Evolutionary conservation across 2,888 invertebrate genomes (phyloP), one percentile per base, ranked within the genome.

Genomic region (Cataglyphis livida): DNA sequence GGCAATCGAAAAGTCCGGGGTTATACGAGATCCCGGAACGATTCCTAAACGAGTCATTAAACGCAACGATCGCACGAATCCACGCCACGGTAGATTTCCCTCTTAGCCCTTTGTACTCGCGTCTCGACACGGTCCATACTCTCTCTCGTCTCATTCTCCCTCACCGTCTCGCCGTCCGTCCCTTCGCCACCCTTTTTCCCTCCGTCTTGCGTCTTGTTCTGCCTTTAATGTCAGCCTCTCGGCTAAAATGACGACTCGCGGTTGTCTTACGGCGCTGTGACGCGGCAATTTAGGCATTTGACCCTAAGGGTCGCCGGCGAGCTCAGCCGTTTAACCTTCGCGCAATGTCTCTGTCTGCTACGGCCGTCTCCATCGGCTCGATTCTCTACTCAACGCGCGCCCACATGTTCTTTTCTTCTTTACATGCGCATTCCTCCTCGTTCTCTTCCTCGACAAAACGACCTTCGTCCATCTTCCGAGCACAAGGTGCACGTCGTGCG

Each of bases 221-320:
- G 82, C 25, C 82, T 90, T 91, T 90, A 91, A 91, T 92, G 88
- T 89, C 83, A 61, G 89, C 70, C 59, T 70, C 90, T 91, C 90
- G 90, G 87, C 91, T 92, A 92, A 90, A 92, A 89, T 89, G 89
- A 89, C 89, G 89, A 84, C 86, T 90, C 87, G 84, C 87, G 89
- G 89, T 84, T 86, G 89, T 89, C 90, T 92, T 92, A 89, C 90
- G 91, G 89, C 86, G 76, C 89, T 93, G 92, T 94, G 93, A 93
- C 93, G 92, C 92, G 91, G 93, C 93, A 94, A 93, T 94, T 94
- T 94, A 94, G 93, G 93, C 93, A 92, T 93, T 94, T 93, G 93
- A 94, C 94, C 93, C 91, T 82, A 88, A 85, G 86, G 92, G 90
- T 91, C 90, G 88, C 83, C 86, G 83, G 81, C 83, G 91, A 90